Evolutionary conservation across 2,797 vertebrate genomes (phyloP).

Genomic region (Agapornis canus): DNA sequence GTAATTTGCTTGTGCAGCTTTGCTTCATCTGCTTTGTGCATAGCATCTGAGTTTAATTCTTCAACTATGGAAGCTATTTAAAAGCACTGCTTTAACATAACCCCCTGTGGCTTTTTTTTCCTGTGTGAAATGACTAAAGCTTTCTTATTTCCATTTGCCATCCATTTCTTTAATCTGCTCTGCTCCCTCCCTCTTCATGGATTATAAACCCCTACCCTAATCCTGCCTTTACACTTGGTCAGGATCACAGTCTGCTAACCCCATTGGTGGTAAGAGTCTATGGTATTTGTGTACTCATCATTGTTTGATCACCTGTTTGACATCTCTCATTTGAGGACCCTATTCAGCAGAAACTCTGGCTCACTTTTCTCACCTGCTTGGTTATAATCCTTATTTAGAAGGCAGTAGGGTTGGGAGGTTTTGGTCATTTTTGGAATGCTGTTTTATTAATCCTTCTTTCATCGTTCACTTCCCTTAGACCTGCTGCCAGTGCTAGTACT

Average conservation of each 20-base stretch:
- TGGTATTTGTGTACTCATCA: slow-evolving; percentile 78
- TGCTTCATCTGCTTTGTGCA: slow-evolving; percentile 74
- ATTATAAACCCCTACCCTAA: slow-evolving; percentile 81
- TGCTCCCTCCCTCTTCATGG: slow-evolving; percentile 85
- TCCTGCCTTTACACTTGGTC: slow-evolving; percentile 88
- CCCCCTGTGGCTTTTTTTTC: slow-evolving; percentile 56
- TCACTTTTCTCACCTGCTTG: neutral
- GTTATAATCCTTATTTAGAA: neutral
- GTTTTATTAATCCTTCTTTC: neutral
- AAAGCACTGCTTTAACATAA: slow-evolving; percentile 74
- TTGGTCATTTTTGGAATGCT: neutral
- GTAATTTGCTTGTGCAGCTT: slow-evolving; percentile 66
- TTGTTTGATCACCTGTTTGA: slow-evolving; percentile 75
- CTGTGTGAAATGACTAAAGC: slow-evolving; percentile 78
- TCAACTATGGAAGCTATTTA: slow-evolving; percentile 60
- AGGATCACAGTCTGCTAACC: slow-evolving; percentile 98
- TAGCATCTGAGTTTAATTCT: slow-evolving; percentile 62
- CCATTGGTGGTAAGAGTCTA: slow-evolving; percentile 94
- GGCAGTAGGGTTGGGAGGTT: neutral
- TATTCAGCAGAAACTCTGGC: slow-evolving; percentile 79
- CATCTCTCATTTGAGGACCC: slow-evolving; percentile 65
- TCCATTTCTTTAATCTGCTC: slow-evolving; percentile 91
- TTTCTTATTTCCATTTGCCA: slow-evolving; percentile 85
- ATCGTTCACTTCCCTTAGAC: neutral
- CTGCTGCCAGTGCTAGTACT: neutral